Evolutionary conservation across 2,113 vertebrate genomes (phyloP).

Genomic region (Ahaetulla prasina): DNA sequence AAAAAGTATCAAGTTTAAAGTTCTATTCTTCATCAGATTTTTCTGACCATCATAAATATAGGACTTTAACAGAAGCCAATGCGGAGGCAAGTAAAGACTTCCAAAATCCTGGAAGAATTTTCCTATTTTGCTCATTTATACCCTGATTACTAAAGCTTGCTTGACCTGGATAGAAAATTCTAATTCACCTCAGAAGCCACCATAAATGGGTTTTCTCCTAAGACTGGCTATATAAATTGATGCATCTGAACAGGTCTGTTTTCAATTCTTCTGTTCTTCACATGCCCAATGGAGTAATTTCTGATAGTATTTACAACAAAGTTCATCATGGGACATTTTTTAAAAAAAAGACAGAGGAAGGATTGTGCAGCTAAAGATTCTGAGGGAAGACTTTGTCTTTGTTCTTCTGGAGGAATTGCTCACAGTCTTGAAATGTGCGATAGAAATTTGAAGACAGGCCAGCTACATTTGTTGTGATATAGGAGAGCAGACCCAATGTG

Average conservation of each 20-base stretch:
- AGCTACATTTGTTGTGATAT: conserved; percentile 85
- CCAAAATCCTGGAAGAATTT: neutral
- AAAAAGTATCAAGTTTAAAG: neutral
- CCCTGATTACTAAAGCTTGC: neutral
- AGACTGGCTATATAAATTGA: neutral
- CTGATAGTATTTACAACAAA: neutral
- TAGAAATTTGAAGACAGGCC: conserved; percentile 87
- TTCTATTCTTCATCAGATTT: neutral
- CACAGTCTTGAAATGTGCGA: conserved; percentile 79
- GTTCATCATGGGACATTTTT: neutral
- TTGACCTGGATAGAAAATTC: neutral
- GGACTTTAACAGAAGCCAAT: conserved; percentile 16
- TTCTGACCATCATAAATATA: neutral
- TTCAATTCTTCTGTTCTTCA: neutral
- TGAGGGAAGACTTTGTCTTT: conserved; percentile 68
- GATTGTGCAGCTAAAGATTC: conserved; percentile 48
- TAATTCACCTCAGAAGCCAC: neutral
- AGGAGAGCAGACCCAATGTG: conserved; percentile 81
- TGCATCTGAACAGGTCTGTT: neutral
- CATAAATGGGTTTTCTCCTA: neutral
- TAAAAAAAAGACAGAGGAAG: neutral
- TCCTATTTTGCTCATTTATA: neutral
- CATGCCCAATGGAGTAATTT: neutral
- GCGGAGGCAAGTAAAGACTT: neutral
- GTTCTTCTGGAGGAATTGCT: conserved; percentile 84